Conservation (phyloP, 2,113 vertebrate species). For the Stigmatopora nigra region DNA sequence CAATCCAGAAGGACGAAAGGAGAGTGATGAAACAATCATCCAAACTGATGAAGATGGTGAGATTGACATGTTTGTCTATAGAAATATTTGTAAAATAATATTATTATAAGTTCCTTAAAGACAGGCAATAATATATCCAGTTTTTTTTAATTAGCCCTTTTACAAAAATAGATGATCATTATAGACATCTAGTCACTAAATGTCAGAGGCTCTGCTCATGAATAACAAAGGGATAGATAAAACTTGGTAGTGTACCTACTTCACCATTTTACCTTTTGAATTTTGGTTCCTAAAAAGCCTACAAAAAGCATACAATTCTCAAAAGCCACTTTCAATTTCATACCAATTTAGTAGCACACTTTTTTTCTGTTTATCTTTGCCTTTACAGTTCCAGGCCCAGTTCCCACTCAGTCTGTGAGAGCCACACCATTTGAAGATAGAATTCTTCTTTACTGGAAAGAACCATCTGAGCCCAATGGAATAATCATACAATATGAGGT, state of each 20-base stretch:
- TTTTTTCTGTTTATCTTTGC: conserved; percentile 20
- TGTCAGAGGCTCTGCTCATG: too few relatives aligned
- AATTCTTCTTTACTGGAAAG: conserved; percentile 94
- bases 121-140: too few relatives aligned
- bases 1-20: conserved; percentile 95
- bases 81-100: not conserved
- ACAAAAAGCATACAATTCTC: not conserved
- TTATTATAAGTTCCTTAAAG: not conserved
- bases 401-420: conserved; percentile 85
- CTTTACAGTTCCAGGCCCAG: conserved; percentile 82
- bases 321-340: not conserved
- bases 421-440: conserved; percentile 95
- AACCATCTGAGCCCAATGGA: conserved; percentile 92
- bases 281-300: not conserved
- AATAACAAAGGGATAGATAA: too few relatives aligned
- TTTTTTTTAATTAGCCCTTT: too few relatives aligned
- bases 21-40: conserved; percentile 93
- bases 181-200: too few relatives aligned
- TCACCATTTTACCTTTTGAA: not conserved
- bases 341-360: not conserved
- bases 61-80: not conserved
- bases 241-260: not conserved
- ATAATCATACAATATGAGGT: conserved; percentile 98
- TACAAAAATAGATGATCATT: too few relatives aligned
- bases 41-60: conserved; percentile 96